Evolutionary conservation across 92 coral and sea anemone species (phyloP), one percentile per base, ranked within the genome.

Genomic region (Siderastrea siderea): DNA sequence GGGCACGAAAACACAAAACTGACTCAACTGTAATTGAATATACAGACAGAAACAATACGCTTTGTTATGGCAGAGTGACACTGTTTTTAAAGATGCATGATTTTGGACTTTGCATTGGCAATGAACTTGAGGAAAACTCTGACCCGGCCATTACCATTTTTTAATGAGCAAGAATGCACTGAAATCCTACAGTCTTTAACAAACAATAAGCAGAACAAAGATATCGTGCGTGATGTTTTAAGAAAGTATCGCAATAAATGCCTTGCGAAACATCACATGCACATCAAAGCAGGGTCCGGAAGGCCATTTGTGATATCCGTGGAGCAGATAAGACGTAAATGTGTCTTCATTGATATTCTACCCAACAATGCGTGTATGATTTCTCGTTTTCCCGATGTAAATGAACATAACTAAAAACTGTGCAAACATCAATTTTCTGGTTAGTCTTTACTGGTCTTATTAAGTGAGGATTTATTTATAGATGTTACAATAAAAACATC

Each of bases 1-100:
- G 73, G 50, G 68, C 51, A 59, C 48, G 14, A 81, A 81, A 81
- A 81, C 85, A 67, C 85, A 81, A 81, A 44, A 81, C 73, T 7
- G 76, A 66, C 49, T 81, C 85, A n/a, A 66, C 85, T 81, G 76
- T 81, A 46, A 68, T 81, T 71, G 85, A 81, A 63, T 81, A 81
- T 81, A 67, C 47, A 12, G 85, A 64, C 45, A 68, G 64, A 68
- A 71, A 81, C 76, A 68, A n/a, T 68, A 67, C 65, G 47, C 62
- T 74, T 74, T 81, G 65, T 66, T 81, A 81, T 66, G 85, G 75
- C 60, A 81, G 72, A 52, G 75, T 68, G 19, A 81, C 38, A 55
- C 74, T 14, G 7, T 79, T 81, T 67, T 81, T 81, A 38, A 60
- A 78, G 71, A 38, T 62, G 45, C 50, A 62, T 3, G 66, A 55